Percentiles rank a stretch among this genome's conserved stretches.
phyloP scores from a whole-genome alignment of 2,797 vertebrate species.

The Coreius guichenoti region DNA sequence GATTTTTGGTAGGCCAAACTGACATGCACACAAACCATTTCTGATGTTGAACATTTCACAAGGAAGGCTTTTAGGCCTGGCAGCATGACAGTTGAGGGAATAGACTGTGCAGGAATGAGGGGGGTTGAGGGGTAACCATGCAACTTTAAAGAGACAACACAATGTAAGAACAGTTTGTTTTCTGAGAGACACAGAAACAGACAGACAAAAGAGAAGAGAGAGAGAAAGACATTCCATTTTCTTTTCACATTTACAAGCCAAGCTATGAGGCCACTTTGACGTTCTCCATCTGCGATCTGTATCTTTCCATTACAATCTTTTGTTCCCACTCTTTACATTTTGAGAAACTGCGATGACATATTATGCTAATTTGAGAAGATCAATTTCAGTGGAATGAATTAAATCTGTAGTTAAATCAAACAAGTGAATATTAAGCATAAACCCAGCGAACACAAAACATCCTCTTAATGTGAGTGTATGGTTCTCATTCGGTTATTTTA shows the following conservation, averaged over 20 bases:
- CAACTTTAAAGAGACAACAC: constrained; percentile 84
- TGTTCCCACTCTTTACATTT: constrained; percentile 44
- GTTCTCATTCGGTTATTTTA: not conserved
- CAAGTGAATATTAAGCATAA: not conserved
- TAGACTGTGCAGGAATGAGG: constrained; percentile 67
- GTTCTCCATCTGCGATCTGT: constrained; percentile 46
- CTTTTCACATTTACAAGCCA: constrained; percentile 65
- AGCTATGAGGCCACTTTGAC: constrained; percentile 45
- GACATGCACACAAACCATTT: constrained; percentile 81
- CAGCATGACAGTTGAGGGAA: constrained; percentile 77
- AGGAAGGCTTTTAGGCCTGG: constrained; percentile 80
- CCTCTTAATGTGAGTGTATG: not conserved
- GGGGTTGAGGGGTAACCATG: constrained; percentile 67
- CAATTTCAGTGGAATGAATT: constrained; percentile 19
- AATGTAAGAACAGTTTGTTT: constrained; percentile 70
- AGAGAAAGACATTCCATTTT: constrained; percentile 72
- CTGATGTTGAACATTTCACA: constrained; percentile 80
- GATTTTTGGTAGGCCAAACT: constrained; percentile 71
- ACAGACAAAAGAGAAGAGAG: constrained; percentile 64
- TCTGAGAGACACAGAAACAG: constrained; percentile 63
- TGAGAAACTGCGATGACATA: constrained; percentile 47
- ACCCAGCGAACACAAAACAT: not conserved
- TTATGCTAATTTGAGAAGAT: constrained; percentile 34
- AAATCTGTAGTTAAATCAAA: constrained; percentile 11
- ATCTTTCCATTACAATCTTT: constrained; percentile 55